Evolutionary conservation across 2,113 vertebrate genomes (phyloP), one percentile per base, ranked within the genome.

Genomic region (Silurus meridionalis): DNA sequence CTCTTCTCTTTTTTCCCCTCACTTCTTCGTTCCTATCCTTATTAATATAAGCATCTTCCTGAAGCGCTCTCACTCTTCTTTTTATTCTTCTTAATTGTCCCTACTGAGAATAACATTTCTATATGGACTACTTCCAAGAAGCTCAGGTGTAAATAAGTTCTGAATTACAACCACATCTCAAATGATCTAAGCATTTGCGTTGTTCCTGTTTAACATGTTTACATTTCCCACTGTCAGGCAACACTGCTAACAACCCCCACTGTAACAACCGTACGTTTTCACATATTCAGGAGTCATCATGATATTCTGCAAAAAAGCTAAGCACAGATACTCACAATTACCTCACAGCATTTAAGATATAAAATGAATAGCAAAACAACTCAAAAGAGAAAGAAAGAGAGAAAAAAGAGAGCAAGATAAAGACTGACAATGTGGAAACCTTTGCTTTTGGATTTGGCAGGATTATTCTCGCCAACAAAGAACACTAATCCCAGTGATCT

Each of bases 401-500:
- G 71, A 48, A 28, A 53, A 46, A 4, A 37, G 60, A 25, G 50
- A 37, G 23, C 4, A 17, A 21, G 74, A 6, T 57, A 48, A 61
- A 67, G 25, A 17, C n/a, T 69, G n/a, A 37, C 48, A 28, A 37
- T 3, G 48, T 67, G 25, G 9, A 63, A 50, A 88, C 74, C 64
- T 58, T 86, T 88, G 87, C 57, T 86, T 67, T 48, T 46, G 81
- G 69, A 87, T 87, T 82, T 53, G 25, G 69, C 61, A 50, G 15
- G 52, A 69, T 82, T 86, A 86, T 81, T 83, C 78, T 87, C 48
- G 17, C 64, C 82, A 50, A 10, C 57, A 55, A 69, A 86, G 53
- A 80, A 61, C 23, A 67, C 53, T 87, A 87, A 87, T 89, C 84
- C 86, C 17, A 55, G 63, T 52, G 67, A 90, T 90, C 86, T 78